A percentile compares a stretch with the other conserved stretches of the same genome.
phyloP scores from a whole-genome alignment of 1,140 invertebrate genomes.

The Drosophila micromelanica region DNA sequence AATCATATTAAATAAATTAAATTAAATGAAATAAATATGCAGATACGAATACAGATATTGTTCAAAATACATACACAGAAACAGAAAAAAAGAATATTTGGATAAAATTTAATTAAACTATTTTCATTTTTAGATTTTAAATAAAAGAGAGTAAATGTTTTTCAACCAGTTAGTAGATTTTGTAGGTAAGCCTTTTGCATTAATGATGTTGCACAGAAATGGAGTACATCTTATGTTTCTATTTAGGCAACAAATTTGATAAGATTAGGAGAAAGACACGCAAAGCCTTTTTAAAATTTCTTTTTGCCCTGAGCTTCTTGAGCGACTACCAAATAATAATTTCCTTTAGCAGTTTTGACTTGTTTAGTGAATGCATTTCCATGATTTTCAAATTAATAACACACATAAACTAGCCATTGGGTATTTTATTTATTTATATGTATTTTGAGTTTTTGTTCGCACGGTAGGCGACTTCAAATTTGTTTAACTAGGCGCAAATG shows the following conservation, averaged over 20 bases:
- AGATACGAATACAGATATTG: too few species aligned
- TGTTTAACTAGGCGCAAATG: slow-evolving; percentile 30
- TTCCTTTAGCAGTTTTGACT: background rate
- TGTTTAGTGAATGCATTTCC: slow-evolving; percentile 18
- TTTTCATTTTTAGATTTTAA: too few species aligned
- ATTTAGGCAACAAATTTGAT: slow-evolving; percentile 9
- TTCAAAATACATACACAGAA: too few species aligned
- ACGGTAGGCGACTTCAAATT: slow-evolving; percentile 32
- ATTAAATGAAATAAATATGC: too few species aligned
- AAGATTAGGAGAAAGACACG: slow-evolving; percentile 10
- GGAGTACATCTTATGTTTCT: slow-evolving; percentile 17
- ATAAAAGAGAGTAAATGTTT: too few species aligned
- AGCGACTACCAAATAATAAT: background rate
- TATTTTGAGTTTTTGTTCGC: background rate
- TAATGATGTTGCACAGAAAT: background rate
- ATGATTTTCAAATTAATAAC: slow-evolving; percentile 21
- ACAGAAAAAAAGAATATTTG: too few species aligned
- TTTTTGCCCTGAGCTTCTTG: background rate
- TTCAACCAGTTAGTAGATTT: background rate
- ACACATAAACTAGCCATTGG: background rate
- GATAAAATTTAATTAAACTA: too few species aligned
- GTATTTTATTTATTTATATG: background rate
- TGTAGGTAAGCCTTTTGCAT: background rate
- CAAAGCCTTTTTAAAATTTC: slow-evolving; percentile 20
- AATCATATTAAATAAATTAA: too few species aligned